Conservation (phyloP, 1,140 invertebrate genomes). For the Popillia japonica region DNA sequence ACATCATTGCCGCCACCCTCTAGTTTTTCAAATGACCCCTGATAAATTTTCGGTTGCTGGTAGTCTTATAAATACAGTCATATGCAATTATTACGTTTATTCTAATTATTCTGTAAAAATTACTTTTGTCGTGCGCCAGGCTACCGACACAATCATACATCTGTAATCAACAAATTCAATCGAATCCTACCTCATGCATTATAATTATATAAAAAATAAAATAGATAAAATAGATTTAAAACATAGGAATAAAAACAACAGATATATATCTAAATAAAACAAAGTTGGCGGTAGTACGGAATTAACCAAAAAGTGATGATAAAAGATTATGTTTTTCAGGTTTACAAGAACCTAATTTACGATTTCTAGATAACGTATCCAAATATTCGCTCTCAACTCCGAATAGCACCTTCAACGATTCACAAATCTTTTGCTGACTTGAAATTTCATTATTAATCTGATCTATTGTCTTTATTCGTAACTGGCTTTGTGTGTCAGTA, state of each 20-base stretch:
- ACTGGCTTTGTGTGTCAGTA: background rate
- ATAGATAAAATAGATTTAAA: background rate
- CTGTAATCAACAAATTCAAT: too few relatives aligned
- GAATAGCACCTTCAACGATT: background rate
- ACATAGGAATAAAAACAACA: background rate
- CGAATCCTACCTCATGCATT: too few relatives aligned
- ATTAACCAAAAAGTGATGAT: constrained; percentile 5
- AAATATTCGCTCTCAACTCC: background rate
- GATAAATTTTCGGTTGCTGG: too few relatives aligned
- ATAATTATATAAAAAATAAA: too few relatives aligned
- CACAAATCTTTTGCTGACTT: background rate
- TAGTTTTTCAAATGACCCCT: too few relatives aligned
- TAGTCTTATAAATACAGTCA: too few relatives aligned
- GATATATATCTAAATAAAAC: background rate
- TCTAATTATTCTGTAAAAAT: too few relatives aligned
- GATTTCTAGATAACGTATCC: background rate
- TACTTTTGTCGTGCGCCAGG: too few relatives aligned
- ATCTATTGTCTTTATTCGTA: constrained; percentile 3
- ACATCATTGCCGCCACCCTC: too few relatives aligned
- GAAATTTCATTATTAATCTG: background rate
- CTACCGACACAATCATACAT: too few relatives aligned
- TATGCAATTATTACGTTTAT: too few relatives aligned
- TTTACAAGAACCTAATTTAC: background rate
- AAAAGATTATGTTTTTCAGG: background rate
- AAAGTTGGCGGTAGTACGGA: background rate